Percentiles rank a stretch among this genome's conserved stretches.
These are phyloP conservation scores for Archivesica marissinica DNA, from an alignment of 1,140 invertebrate genomes.

Conservation along the genomic window DNA sequence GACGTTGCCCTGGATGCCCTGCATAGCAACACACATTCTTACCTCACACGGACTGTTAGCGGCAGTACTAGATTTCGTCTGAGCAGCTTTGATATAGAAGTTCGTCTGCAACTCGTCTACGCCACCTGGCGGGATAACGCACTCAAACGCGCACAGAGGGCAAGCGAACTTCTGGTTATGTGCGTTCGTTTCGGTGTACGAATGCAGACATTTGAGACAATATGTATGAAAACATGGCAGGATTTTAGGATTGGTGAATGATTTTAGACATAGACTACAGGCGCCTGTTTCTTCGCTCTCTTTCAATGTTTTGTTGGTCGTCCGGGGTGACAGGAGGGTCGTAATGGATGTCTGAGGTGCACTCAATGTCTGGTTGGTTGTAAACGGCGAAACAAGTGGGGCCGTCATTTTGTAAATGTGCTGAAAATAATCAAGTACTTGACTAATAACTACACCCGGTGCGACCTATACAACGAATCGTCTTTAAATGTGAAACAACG, in stretches of 20 bases:
- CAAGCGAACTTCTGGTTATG: constrained; percentile 59
- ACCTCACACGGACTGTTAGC: constrained; percentile 58
- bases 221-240: constrained; percentile 67
- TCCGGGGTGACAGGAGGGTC: background rate
- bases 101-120: constrained; percentile 58
- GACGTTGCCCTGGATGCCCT: too few relatives aligned
- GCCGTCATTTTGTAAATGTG: constrained; percentile 10
- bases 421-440: too few relatives aligned
- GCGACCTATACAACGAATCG: too few relatives aligned
- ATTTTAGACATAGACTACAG: constrained; percentile 61
- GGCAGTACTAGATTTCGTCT: constrained; percentile 46
- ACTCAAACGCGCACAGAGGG: constrained; percentile 48
- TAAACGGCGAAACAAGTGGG: background rate
- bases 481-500: too few relatives aligned
- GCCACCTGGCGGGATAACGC: constrained; percentile 39
- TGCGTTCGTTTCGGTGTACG: constrained; percentile 49
- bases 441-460: too few relatives aligned
- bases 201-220: constrained; percentile 85
- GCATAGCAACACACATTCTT: too few relatives aligned
- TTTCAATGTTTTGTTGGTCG: constrained; percentile 1
- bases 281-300: constrained; percentile 45
- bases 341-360: background rate
- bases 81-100: constrained; percentile 60
- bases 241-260: constrained; percentile 59
- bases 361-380: background rate